Evolutionary conservation across 2,888 invertebrate genomes (phyloP), one percentile per base, ranked within the genome.

Genomic region (Caenorhabditis panamensis): DNA sequence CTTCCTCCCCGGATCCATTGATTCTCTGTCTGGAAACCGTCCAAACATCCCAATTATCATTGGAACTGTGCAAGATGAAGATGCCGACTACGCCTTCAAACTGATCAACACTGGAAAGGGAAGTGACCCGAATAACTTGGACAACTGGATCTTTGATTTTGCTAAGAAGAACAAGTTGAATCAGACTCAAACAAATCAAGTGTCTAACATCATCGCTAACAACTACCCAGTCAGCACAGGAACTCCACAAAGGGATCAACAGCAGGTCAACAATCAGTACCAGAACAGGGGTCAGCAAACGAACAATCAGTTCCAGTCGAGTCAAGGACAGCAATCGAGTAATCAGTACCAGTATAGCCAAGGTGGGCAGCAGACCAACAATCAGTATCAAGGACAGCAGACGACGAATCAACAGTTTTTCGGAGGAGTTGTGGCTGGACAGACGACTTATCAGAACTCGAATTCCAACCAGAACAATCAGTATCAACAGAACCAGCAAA

Each of bases 21-120:
- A 84, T 6, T 63, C 68, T 31, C 64, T 86, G 36, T 73, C 81
- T 0, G 36, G 71, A 3, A 51, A 54, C 8, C 68, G 86, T 3
- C 85, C 87, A 8, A 79, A 82, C 22, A 86, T 87, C 49, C 87
- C 87, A 13, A 83, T 87, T 62, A 86, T 87, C 11, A 86, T 87
- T 18, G 87, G 87, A 3, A 87, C 86, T 1, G 86, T 86, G 2
- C 86, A 86, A 49, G 87, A 87, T 59, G 87, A 87, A 51, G 86
- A 86, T 28, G 87, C 86, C 1, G 86, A 86, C 63, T 87, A 87
- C 64, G 85, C 83, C 1, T 84, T 85, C 64, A 85, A 83, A 69
- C 26, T 85, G 67, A 79, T 85, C 18, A 82, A 82, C 24, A 82
- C 75, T 26, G 84, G 82, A 36, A 73, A 82, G 18, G 82, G 67